Evolutionary conservation across 2,888 invertebrate genomes (phyloP), one percentile per base, ranked within the genome.

Genomic region (Caenorhabditis drosophilae): DNA sequence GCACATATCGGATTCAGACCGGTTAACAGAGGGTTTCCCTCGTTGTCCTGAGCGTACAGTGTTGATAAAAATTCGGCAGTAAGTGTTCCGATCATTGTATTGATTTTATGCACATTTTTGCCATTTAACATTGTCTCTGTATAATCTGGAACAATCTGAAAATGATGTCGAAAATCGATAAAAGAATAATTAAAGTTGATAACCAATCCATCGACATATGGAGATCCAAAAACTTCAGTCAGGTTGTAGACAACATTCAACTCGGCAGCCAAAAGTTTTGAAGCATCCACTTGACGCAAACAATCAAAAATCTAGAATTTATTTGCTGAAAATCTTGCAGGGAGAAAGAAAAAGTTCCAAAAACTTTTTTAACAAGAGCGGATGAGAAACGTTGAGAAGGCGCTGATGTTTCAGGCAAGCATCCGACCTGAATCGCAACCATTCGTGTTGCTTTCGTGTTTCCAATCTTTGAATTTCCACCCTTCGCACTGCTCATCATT

Each of bases 41-140:
- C n/a, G 2, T n/a, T 2, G 22, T 50, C n/a, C 18, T 27, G 18
- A 27, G 22, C 22, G 22, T 15, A n/a, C n/a, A n/a, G n/a, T n/a
- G n/a, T n/a, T n/a, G n/a, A n/a, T n/a, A n/a, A 23, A 1, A 50
- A 15, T 25, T 64, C 64, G 0, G 42, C 59, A 4, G 50, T 54
- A 1, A 42, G 35, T 2, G 58, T 64, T 26, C 64, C 64, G 4
- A 64, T 20, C 26, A 64, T 11, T 18, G 64, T 64, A 31, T 18
- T 54, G 15, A 58, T 47, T 11, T 47, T 48, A 16, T 16, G n/a
- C 1, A 52, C 16, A 11, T 26, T 36, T 4, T 46, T 41, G 2
- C 31, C 15, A 1, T 22, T 18, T 2, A 52, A 35, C 3, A 52
- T 3, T 0, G 6, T n/a, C 1, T 52, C 57, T 1, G 52, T 46